These are phyloP conservation scores for Argentina silus DNA, from an alignment of 2,797 vertebrate genomes.

Conservation along the genomic window DNA sequence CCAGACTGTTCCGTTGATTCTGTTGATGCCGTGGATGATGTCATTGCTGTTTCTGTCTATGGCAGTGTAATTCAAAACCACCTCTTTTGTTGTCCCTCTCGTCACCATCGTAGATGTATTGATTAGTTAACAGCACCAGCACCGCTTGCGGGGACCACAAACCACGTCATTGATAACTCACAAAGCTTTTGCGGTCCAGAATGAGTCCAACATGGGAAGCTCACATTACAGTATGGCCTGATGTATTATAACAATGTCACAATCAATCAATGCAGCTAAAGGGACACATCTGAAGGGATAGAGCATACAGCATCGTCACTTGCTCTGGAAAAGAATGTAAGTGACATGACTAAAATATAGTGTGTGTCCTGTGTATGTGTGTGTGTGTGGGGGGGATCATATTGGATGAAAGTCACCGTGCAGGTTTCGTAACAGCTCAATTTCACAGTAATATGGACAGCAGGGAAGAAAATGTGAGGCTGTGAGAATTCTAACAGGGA, in stretches of 20 bases:
- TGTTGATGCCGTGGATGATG: slow-evolving; percentile 1
- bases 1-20: not conserved
- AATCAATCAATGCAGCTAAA: too few species aligned
- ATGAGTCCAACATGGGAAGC: not conserved
- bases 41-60: slow-evolving; percentile 13
- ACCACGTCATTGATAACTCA: not conserved
- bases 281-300: too few species aligned
- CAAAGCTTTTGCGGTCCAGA: not conserved
- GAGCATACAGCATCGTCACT: too few species aligned
- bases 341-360: too few species aligned
- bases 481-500: slow-evolving; percentile 45
- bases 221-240: too few species aligned
- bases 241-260: too few species aligned
- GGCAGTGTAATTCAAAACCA: not conserved
- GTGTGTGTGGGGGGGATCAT: too few species aligned
- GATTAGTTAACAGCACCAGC: too few species aligned
- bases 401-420: not conserved
- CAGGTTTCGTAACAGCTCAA: not conserved
- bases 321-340: too few species aligned
- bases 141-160: not conserved
- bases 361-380: too few species aligned
- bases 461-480: slow-evolving; percentile 17
- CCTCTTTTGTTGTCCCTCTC: not conserved
- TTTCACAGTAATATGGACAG: slow-evolving; percentile 27
- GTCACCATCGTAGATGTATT: not conserved